These are phyloP conservation scores for Tryphoninae sp. DNA, from an alignment of 2,888 invertebrate genomes.

Conservation along the genomic window DNA sequence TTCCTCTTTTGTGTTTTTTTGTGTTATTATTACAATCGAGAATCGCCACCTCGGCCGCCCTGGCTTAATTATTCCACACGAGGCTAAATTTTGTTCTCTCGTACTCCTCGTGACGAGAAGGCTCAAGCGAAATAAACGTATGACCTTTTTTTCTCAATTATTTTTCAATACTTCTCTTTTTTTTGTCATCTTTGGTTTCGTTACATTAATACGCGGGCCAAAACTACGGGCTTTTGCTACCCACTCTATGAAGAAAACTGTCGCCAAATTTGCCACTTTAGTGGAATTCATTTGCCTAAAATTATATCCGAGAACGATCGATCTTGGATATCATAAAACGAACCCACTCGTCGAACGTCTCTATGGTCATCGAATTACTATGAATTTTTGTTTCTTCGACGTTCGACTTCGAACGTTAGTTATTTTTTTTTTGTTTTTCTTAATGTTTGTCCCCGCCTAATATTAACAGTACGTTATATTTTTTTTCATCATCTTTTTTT, in stretches of 20 bases:
- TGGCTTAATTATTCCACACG: conserved; percentile 46
- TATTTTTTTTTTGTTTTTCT: background rate
- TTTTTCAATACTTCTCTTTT: conserved; percentile 23
- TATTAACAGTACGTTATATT: background rate
- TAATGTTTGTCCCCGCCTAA: background rate
- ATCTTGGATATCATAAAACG: conserved; percentile 40
- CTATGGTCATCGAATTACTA: conserved; percentile 27
- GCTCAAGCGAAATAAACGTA: conserved; percentile 38
- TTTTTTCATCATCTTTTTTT: background rate
- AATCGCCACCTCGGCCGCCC: conserved; percentile 48
- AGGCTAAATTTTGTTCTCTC: conserved; percentile 29
- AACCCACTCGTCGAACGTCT: conserved; percentile 19
- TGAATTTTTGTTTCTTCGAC: conserved; percentile 3
- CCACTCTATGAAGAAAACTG: conserved; percentile 37
- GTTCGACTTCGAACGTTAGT: conserved; percentile 1
- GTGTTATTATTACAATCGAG: conserved; percentile 46
- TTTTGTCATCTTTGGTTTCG: background rate
- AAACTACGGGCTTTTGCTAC: conserved; percentile 47
- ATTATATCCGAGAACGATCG: conserved; percentile 33
- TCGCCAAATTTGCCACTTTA: conserved; percentile 37
- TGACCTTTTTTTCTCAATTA: conserved; percentile 25
- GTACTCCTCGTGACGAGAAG: background rate
- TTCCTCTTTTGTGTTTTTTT: conserved; percentile 9
- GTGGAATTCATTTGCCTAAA: conserved; percentile 53
- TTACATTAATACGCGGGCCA: conserved; percentile 26